These are phyloP conservation scores for Lordiphosa andalusiaca DNA, from an alignment of 2,888 invertebrate species.

Conservation along the genomic window DNA sequence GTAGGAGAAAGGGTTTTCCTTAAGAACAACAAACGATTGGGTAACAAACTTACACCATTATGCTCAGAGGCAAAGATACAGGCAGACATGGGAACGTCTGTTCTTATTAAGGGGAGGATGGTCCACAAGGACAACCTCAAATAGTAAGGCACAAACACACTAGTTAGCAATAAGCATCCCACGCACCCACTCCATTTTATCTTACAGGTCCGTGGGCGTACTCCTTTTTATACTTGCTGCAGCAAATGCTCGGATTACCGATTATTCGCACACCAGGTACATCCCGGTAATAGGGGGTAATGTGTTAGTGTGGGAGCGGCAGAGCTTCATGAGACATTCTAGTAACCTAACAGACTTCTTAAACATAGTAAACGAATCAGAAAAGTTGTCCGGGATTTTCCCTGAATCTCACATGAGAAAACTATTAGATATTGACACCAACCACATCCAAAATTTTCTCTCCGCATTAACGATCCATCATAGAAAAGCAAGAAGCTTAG, in stretches of 20 bases:
- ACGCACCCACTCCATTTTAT: no score
- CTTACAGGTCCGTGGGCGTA: no score
- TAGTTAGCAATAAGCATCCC: no score
- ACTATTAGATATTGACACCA: constrained; percentile 1
- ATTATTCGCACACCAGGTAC: no score
- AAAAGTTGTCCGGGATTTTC: constrained; percentile 1
- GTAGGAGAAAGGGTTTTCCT: constrained; percentile 9
- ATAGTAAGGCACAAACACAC: no score
- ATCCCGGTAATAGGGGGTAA: no score
- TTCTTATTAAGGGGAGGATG: not conserved
- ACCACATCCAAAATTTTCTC: constrained; percentile 2
- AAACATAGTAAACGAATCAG: not conserved
- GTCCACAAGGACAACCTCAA: constrained; percentile 1
- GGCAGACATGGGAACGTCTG: constrained; percentile 3
- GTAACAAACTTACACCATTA: constrained; percentile 10
- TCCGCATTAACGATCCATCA: constrained; percentile 1
- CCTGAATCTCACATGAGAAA: constrained; percentile 4
- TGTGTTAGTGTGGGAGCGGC: no score
- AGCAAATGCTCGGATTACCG: no score
- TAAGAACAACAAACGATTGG: constrained; percentile 14
- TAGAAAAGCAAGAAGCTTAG: constrained; percentile 3
- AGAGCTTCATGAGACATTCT: no score
- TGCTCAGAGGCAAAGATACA: not conserved
- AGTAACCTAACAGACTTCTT: no score
- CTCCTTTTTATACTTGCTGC: no score